phyloP scores from a whole-genome alignment of 2,113 vertebrate species.

The Plectropomus leopardus region DNA sequence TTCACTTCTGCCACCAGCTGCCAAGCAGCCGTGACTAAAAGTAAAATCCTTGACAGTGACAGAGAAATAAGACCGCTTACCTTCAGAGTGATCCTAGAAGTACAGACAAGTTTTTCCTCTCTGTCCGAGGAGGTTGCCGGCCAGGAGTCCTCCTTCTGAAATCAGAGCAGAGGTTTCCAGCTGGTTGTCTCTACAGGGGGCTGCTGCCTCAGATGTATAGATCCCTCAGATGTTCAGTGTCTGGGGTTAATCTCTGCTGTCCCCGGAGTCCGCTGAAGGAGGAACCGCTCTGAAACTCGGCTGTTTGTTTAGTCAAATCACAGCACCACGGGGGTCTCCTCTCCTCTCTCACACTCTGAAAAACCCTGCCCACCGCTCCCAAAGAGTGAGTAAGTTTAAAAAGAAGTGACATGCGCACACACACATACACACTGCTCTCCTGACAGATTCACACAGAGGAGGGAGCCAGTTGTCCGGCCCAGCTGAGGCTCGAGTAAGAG shows the following conservation, averaged over 20 bases:
- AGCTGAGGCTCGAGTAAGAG: constrained; percentile 51
- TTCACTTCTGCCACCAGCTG: constrained; percentile 45
- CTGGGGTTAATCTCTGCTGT: constrained; percentile 80
- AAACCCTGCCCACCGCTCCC: constrained; percentile 65
- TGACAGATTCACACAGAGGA: constrained; percentile 68
- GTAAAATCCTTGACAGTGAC: constrained; percentile 27
- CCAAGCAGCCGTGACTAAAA: constrained; percentile 38
- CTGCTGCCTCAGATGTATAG: constrained; percentile 66
- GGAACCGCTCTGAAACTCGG: constrained; percentile 59
- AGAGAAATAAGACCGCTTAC: constrained; percentile 68
- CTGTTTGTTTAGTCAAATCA: constrained; percentile 84
- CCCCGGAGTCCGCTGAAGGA: constrained; percentile 75
- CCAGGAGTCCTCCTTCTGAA: constrained; percentile 54
- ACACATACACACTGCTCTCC: constrained; percentile 48
- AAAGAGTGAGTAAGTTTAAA: constrained; percentile 69
- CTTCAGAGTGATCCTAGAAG: constrained; percentile 65
- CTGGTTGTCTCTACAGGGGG: constrained; percentile 63
- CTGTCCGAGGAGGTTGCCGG: constrained; percentile 35
- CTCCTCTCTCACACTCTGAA: constrained; percentile 64
- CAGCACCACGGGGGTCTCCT: constrained; percentile 70
- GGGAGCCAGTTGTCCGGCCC: constrained; percentile 63
- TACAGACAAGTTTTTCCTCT: constrained; percentile 38
- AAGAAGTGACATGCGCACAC: constrained; percentile 45
- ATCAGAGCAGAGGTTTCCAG: constrained; percentile 71
- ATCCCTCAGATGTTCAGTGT: constrained; percentile 79